A percentile compares a stretch with the other conserved stretches of the same genome.
These are phyloP conservation scores for Polydrusus pterygomalis DNA, from an alignment of 2,888 invertebrate species.

Conservation along the genomic window DNA sequence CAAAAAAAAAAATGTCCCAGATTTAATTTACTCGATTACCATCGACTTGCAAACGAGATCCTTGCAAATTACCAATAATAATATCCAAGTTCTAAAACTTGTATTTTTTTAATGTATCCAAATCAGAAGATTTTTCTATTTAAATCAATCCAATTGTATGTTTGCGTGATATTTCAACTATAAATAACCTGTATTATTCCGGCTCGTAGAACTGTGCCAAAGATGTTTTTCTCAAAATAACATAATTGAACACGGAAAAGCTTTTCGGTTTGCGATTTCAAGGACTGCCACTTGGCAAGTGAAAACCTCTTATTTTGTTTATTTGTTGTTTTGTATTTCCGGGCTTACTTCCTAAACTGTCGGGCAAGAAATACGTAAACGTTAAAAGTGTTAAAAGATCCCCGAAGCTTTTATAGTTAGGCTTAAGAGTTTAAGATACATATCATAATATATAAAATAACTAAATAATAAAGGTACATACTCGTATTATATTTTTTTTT, in stretches of 20 bases:
- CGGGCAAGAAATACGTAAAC: conserved; percentile 5
- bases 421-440: too few relatives aligned
- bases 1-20: too few relatives aligned
- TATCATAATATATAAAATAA: too few relatives aligned
- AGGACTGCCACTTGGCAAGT: conserved; percentile 52
- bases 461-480: too few relatives aligned
- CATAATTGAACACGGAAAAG: conserved; percentile 56
- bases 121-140: background rate
- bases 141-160: background rate
- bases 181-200: conserved; percentile 32
- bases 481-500: too few relatives aligned
- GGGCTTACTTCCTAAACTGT: conserved; percentile 47
- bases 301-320: conserved; percentile 47
- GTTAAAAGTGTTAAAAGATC: background rate
- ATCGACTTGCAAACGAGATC: too few relatives aligned
- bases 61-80: background rate
- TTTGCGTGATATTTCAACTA: conserved; percentile 17
- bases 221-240: conserved; percentile 49
- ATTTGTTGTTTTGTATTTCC: conserved; percentile 52
- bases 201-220: conserved; percentile 22
- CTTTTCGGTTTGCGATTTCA: conserved; percentile 50
- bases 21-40: too few relatives aligned
- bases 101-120: background rate
- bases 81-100: background rate
- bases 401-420: background rate